Percentiles rank a stretch among this genome's conserved stretches.
These are phyloP conservation scores for Drosophila cognata DNA, from an alignment of 2,888 invertebrate species.

Conservation along the genomic window DNA sequence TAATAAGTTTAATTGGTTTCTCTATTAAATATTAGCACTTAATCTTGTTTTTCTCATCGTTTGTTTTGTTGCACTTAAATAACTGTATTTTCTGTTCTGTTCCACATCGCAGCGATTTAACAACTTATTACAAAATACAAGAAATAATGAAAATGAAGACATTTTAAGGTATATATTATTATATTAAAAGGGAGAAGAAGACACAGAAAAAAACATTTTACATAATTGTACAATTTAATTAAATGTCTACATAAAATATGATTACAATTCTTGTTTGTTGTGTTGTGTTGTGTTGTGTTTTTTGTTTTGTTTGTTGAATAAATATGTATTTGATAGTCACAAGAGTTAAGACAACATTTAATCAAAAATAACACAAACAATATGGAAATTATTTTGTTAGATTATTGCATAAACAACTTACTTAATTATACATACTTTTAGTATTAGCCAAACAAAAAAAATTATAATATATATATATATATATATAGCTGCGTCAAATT, in stretches of 20 bases:
- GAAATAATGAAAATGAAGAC: conserved; percentile 6
- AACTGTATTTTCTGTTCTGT: conserved; percentile 40
- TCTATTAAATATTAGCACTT: conserved; percentile 28
- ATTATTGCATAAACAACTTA: background rate
- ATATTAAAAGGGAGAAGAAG: background rate
- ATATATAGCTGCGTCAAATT: conserved; percentile 49
- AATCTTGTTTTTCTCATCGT: conserved; percentile 1
- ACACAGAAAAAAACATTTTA: background rate
- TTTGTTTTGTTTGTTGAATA: conserved; percentile 13
- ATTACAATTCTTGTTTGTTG: conserved; percentile 4
- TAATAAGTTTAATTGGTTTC: conserved; percentile 18
- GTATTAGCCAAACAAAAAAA: conserved; percentile 4
- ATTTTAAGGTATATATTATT: background rate
- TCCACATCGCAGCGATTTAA: conserved; percentile 36
- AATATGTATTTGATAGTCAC: conserved; percentile 36
- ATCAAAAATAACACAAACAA: conserved; percentile 47
- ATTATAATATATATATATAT: conserved; percentile 37
- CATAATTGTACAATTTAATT: conserved; percentile 1
- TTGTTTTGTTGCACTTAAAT: conserved; percentile 27
- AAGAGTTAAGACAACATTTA: conserved; percentile 38
- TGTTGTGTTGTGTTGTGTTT: background rate
- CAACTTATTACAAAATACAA: conserved; percentile 11
- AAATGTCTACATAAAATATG: background rate
- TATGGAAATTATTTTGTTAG: conserved; percentile 38
- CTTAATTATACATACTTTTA: background rate